Conservation (phyloP, 2,888 invertebrate genomes). For the Tribolium freemani region DNA sequence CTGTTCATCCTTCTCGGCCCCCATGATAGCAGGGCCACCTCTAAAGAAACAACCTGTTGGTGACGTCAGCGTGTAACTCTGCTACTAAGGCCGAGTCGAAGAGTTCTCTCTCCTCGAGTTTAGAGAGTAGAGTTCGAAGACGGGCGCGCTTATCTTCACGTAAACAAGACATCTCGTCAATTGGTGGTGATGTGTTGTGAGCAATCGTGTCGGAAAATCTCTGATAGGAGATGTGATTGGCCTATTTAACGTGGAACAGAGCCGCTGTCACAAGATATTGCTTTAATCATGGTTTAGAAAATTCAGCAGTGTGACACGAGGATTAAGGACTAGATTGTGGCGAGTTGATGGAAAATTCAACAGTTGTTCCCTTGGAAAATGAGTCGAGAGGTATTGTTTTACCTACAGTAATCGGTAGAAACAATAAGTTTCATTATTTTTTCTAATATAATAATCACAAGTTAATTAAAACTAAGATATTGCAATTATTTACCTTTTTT, state of each 20-base stretch:
- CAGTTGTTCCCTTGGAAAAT: no score
- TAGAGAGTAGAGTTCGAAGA: background rate
- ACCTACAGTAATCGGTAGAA: no score
- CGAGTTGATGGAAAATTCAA: no score
- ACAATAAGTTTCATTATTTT: no score
- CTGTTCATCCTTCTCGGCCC: constrained; percentile 41
- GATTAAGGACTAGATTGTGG: no score
- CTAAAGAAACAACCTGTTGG: constrained; percentile 63
- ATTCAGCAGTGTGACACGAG: background rate
- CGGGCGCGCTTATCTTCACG: background rate
- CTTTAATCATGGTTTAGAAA: background rate
- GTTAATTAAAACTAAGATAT: no score
- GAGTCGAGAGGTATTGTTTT: no score
- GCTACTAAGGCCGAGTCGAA: constrained; percentile 20
- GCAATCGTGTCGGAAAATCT: background rate
- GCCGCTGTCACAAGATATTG: background rate
- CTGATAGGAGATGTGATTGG: background rate
- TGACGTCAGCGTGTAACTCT: constrained; percentile 64
- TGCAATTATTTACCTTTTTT: no score
- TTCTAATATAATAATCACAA: no score
- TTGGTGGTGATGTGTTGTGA: constrained; percentile 21
- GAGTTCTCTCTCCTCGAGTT: constrained; percentile 29
- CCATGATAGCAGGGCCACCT: constrained; percentile 63
- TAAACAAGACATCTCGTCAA: constrained; percentile 18
- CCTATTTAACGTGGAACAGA: background rate